Evolutionary conservation across 2,113 vertebrate genomes (phyloP), one percentile per base, ranked within the genome.

Genomic region (Fregetta grallaria): DNA sequence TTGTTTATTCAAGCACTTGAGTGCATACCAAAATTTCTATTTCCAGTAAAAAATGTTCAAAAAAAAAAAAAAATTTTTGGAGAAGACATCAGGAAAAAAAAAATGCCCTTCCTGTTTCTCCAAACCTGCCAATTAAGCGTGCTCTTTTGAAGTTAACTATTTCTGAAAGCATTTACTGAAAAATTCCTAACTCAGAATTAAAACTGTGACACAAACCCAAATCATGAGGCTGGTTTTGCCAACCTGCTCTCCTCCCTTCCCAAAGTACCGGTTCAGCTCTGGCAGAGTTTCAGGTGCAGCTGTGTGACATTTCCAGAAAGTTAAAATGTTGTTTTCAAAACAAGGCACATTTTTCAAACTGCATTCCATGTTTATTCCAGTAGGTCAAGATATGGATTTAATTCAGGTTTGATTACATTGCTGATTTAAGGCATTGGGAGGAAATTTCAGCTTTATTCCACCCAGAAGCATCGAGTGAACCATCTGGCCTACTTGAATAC

Each of bases 401-500:
- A 53, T 89, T 74, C 65, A 14, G n/a, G 44, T 92, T 77, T 94
- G 94, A 58, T 81, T 88, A 36, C 47, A 11, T 22, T 20, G 6
- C 34, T 92, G 82, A 94, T 94, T 96, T 84, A 76, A 92, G 68
- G 82, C 34, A 26, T 30, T 47, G 78, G 78, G 52, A 88, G 82
- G 77, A 67, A 80, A 90, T 84, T 66, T 67, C 36, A 20, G 52
- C 61, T 90, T 78, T 74, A 49, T 89, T 66, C 55, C 56, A 59
- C 62, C 36, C 86, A 55, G 45, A 49, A 86, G 61, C 56, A 38
- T 38, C 9, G 2, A 59, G 66, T 74, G 50, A 86, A 66, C 61
- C 92, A 86, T 90, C 92, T 96, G 94, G 81, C n/a, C 65, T 77
- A n/a, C n/a, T 80, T 42, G 15, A 82, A 86, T 38, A 50, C 71